Base-by-base conservation (phyloP, 1,140 invertebrate species). In the Andricus grossulariae region DNA sequence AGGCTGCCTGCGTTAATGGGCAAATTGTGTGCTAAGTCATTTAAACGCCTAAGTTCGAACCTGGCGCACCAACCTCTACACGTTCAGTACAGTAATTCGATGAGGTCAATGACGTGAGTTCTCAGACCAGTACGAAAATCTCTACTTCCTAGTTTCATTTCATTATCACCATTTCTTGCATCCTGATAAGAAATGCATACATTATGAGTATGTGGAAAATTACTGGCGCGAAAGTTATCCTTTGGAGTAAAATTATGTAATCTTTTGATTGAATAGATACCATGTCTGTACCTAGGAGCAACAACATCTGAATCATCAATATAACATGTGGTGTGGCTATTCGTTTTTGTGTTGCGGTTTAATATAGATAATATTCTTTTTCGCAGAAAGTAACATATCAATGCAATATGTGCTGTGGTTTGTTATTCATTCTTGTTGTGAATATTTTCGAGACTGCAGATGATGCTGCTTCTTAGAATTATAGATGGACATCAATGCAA, bases 21-120 rank as follows among this genome's bases (percentile, higher is more conserved):
- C 81, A 88, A 90, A 90, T 88, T 89, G 88, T 87, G 83, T 83
- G 85, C 83, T 85, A 88, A 88, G 88, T 89, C 87, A 85, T 89
- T 89, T 86, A 86, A 89, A 89, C 83, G 85, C 85, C 85, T 86
- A 84, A 88, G 80, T 82, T 83, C 77, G 82, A 76, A 84, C 79
- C 77, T 76, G 78, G 75, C 72, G 75, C 75, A 77, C 76, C 76
- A 82, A 82, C 77, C 75, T 77, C 76, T 82, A 79, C 78, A 81
- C 74, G 80, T 81, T 79, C 76, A 79, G 77, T 73, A 75, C 70
- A 74, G 79, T 82, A 79, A 82, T 79, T 82, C 78, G 80, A 82
- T 66, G 71, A 73, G 77, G 73, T 73, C 75, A 75, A 79, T 66
- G 60, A 66, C 25, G 25, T 39, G 25, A 66, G 25, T 66, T 66